phyloP scores from a whole-genome alignment of 2,797 vertebrate genomes.

The Girardinus metallicus region DNA sequence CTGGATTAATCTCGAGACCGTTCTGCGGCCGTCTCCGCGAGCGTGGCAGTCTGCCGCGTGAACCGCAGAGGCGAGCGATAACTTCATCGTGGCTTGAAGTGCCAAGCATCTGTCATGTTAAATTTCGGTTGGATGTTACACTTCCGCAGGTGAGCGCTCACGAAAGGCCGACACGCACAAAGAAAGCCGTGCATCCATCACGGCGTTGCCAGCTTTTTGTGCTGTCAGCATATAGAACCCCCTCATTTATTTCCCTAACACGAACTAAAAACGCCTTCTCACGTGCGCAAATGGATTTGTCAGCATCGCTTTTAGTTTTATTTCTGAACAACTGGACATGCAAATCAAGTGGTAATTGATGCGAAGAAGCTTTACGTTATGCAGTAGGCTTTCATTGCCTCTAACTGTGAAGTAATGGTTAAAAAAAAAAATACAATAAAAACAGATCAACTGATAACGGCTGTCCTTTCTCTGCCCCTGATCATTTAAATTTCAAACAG shows the following conservation, averaged over 20 bases:
- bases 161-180: conserved; percentile 8
- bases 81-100: conserved; percentile 26
- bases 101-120: conserved; percentile 28
- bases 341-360: not conserved
- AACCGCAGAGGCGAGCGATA: conserved; percentile 18
- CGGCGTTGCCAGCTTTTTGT: not conserved
- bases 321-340: not conserved
- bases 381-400: not conserved
- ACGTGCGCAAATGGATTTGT: not conserved
- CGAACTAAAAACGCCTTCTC: not conserved
- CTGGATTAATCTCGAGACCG: conserved; percentile 34
- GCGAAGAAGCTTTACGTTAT: too few relatives aligned
- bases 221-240: too few relatives aligned
- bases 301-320: not conserved
- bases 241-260: not conserved
- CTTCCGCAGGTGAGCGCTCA: conserved; percentile 24
- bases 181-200: conserved; percentile 8
- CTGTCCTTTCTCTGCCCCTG: not conserved
- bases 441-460: not conserved
- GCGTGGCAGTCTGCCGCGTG: conserved; percentile 1
- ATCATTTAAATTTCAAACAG: not conserved
- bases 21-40: conserved; percentile 5
- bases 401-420: not conserved
- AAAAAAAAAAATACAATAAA: too few relatives aligned
- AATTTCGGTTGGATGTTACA: conserved; percentile 20